Percentiles rank a stretch among this genome's conserved stretches.
Conservation (phyloP, 2,797 vertebrate species). For the Premnoplex brunnescens region DNA sequence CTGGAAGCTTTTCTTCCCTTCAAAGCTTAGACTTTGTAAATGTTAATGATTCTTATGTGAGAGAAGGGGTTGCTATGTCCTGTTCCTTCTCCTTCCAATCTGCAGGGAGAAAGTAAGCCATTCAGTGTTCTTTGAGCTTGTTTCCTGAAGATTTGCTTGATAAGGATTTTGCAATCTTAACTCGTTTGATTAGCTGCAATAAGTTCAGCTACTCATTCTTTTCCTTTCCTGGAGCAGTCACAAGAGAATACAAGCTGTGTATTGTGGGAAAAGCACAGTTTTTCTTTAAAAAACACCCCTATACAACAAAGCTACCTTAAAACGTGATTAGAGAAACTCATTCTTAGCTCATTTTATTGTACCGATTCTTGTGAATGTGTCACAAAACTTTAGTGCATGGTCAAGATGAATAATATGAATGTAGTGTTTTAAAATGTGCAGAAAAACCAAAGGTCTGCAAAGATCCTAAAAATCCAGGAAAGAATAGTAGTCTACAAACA, state of each 20-base stretch:
- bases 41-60: conserved; percentile 2
- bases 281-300: neutral
- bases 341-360: neutral
- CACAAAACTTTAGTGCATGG: neutral
- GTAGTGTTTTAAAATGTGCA: neutral
- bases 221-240: neutral
- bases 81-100: neutral
- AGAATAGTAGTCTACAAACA: neutral
- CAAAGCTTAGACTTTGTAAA: neutral
- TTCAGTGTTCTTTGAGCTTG: neutral
- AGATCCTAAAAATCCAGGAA: neutral
- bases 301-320: neutral
- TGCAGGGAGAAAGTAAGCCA: neutral
- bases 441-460: neutral
- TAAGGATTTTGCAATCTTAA: neutral
- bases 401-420: neutral
- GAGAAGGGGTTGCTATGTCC: neutral
- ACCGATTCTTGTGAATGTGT: neutral
- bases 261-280: neutral
- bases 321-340: neutral
- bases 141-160: neutral
- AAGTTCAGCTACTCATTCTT: neutral
- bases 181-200: neutral
- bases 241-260: neutral
- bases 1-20: conserved; percentile 4